phyloP scores from a whole-genome alignment of 2,888 invertebrate species.

The Fragum fragum region DNA sequence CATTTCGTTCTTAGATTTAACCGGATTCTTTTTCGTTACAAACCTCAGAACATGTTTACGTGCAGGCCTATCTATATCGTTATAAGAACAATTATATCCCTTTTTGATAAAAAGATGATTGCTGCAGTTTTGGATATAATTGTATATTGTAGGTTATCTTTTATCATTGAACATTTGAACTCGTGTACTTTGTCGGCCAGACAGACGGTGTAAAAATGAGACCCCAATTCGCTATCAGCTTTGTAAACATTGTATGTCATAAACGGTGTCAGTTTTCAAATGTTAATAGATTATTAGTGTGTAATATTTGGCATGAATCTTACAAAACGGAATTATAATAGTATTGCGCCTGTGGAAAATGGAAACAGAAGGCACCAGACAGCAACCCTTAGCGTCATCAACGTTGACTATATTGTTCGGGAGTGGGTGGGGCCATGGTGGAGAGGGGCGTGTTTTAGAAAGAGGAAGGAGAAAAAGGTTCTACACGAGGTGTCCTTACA shows the following conservation, averaged over 20 bases:
- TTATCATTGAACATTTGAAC: slow-evolving; percentile 2
- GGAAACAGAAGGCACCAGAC: not conserved
- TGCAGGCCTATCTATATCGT: too few species aligned
- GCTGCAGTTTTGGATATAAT: too few species aligned
- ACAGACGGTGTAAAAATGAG: too few species aligned
- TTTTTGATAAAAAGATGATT: too few species aligned
- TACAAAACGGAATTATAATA: slow-evolving; percentile 12
- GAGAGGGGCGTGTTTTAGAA: slow-evolving; percentile 73
- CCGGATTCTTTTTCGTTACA: too few species aligned
- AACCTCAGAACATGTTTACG: too few species aligned
- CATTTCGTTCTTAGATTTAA: too few species aligned
- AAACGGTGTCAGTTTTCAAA: not conserved
- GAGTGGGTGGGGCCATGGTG: slow-evolving; percentile 75
- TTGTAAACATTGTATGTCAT: not conserved
- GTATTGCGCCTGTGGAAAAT: not conserved
- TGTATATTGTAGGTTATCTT: too few species aligned
- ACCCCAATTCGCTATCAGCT: not conserved
- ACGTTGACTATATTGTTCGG: slow-evolving; percentile 64
- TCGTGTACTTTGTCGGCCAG: not conserved
- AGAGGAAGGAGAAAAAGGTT: slow-evolving; percentile 61
- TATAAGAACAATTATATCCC: too few species aligned
- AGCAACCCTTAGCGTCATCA: slow-evolving; percentile 51
- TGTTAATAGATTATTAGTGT: not conserved
- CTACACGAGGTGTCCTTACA: slow-evolving; percentile 71
- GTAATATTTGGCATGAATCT: not conserved